Base-by-base conservation (phyloP, 2,888 invertebrate species). In the Omphaloscelis lunosa region DNA sequence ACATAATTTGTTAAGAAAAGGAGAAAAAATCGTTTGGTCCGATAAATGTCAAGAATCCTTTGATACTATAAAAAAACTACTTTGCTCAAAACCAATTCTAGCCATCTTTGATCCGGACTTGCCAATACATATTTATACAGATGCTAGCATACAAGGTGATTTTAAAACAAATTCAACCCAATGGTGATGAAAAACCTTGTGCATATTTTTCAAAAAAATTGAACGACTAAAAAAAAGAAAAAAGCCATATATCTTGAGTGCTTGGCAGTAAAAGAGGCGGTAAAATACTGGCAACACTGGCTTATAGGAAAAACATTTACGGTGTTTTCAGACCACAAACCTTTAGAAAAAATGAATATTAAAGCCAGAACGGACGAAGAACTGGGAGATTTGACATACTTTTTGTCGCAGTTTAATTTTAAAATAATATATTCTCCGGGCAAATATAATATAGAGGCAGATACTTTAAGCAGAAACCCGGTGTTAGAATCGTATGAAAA, bases 221-320 rank as follows among this genome's bases (percentile, higher is more conserved):
- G 6, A 56, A 56, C 1, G 9, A 56, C 5, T 2, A 15, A 68
- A 39, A 68, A 11, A 12, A 41, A 34, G 15, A 69, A 69, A 41
- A 58, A 69, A 20, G 56, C 68, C 23, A 20, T 69, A 12, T 69
- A 69, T 27, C 20, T 69, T 2, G 41, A 69, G 11, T 58, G 69
- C 1, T 69, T 58, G 9, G 69, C 69, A 20, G 58, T 58, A 41
- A 69, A 70, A 20, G 59, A 70, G 20, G 39, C 48, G 0, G 48
- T 71, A 29, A 61, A 61, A 61, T 71, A 48, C 5, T 71, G 70
- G 70, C 70, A 71, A 17, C 59, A 71, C 23, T 71, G 70, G 70
- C 45, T 71, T 8, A 71, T 61, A 17, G 61, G 61, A 70, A 70
- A 70, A 48, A 8, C 0, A 9, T 34, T 59, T 2, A 48, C 0